phyloP scores from a whole-genome alignment of 2,797 vertebrate genomes.

The Decapterus maruadsi region DNA sequence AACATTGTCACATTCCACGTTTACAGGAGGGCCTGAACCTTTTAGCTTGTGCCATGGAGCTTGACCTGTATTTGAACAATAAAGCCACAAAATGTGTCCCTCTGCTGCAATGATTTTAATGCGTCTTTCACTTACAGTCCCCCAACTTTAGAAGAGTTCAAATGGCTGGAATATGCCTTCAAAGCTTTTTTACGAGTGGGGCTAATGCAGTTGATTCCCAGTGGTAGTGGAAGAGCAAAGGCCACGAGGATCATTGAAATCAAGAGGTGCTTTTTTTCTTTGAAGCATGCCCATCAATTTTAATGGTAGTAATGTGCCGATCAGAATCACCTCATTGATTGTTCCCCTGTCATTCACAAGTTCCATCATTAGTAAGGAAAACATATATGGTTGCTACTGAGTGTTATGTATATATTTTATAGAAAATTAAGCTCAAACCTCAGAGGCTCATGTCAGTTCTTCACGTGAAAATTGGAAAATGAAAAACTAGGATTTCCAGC shows the following conservation, averaged over 20 bases:
- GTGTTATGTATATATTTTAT: not conserved
- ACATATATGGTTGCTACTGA: not conserved
- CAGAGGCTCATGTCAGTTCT: not conserved
- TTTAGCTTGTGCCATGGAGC: not conserved
- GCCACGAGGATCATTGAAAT: conserved; percentile 27
- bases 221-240: conserved; percentile 10
- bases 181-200: not conserved
- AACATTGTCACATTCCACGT: not conserved
- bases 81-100: not conserved
- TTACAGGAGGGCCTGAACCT: not conserved
- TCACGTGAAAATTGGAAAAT: not conserved
- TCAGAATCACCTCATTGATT: conserved; percentile 6
- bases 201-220: conserved; percentile 9
- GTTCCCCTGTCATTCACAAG: not conserved
- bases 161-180: conserved; percentile 15
- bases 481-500: not conserved
- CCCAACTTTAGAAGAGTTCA: conserved; percentile 8
- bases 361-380: not conserved
- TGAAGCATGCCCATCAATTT: conserved; percentile 12
- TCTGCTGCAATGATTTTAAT: not conserved
- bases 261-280: conserved; percentile 26
- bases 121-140: not conserved
- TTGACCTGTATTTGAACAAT: not conserved
- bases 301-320: not conserved
- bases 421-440: not conserved